Percentiles rank a stretch among this genome's conserved stretches.
These are phyloP conservation scores for Nyctibius grandis DNA, from an alignment of 2,797 vertebrate species.

Conservation along the genomic window DNA sequence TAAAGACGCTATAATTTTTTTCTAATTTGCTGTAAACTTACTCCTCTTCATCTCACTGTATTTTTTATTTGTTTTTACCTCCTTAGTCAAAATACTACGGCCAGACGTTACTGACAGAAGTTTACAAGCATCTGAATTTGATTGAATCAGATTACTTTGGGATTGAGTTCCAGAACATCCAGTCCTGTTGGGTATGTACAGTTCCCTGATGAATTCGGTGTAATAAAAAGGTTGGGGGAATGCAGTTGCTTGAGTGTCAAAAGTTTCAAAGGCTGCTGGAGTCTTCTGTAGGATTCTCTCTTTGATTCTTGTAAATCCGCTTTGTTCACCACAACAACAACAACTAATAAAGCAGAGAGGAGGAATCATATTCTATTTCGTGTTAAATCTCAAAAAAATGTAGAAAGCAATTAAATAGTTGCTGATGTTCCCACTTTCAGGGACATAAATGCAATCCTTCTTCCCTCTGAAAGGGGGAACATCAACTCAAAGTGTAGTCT, in stretches of 20 bases:
- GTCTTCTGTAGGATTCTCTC: background rate
- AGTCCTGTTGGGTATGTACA: constrained; percentile 88
- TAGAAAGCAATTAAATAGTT: background rate
- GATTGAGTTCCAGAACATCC: constrained; percentile 91
- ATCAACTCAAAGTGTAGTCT: background rate
- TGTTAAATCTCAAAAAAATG: background rate
- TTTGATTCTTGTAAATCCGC: background rate
- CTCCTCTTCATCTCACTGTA: background rate
- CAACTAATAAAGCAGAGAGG: background rate
- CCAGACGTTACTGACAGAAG: constrained; percentile 81
- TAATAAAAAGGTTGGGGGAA: background rate
- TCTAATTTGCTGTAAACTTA: background rate
- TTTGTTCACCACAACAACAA: rapidly evolving
- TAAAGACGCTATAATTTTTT: background rate
- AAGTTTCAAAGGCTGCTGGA: background rate
- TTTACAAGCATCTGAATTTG: constrained; percentile 89
- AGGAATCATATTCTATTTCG: background rate
- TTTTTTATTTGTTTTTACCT: background rate
- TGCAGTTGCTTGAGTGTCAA: background rate
- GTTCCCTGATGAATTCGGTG: background rate
- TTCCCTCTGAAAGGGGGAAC: background rate
- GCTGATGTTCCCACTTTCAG: background rate
- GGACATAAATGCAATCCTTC: background rate
- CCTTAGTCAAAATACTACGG: constrained; percentile 83
- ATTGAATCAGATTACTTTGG: constrained; percentile 97